These are phyloP conservation scores for Elymnias hypermnestra DNA, from an alignment of 1,140 invertebrate genomes.

Conservation along the genomic window DNA sequence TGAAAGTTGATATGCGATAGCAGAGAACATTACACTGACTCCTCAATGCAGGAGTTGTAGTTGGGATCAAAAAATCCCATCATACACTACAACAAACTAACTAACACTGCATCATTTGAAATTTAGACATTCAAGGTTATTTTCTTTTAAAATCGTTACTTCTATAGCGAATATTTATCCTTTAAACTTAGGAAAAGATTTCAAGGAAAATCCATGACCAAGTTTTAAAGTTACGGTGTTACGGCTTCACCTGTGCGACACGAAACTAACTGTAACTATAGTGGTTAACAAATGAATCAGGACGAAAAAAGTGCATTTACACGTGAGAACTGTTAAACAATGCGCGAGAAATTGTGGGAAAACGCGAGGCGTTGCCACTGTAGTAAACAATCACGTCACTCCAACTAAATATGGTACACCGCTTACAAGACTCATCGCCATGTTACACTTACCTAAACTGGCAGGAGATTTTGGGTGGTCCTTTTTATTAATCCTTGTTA, in stretches of 20 bases:
- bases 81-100: constrained; percentile 13
- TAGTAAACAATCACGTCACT: constrained; percentile 75
- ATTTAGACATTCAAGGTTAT: neutral
- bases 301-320: constrained; percentile 37
- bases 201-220: constrained; percentile 33
- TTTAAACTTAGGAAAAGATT: constrained; percentile 3
- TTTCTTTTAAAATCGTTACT: neutral
- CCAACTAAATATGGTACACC: constrained; percentile 45
- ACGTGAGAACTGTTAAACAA: constrained; percentile 64
- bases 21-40: constrained; percentile 58
- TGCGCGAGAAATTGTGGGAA: constrained; percentile 67
- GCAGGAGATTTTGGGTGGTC: constrained; percentile 21
- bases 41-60: constrained; percentile 28
- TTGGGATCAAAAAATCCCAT: constrained; percentile 25
- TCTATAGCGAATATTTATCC: neutral
- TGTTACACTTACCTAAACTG: constrained; percentile 43
- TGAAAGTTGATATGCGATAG: constrained; percentile 59
- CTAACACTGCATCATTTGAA: constrained; percentile 2
- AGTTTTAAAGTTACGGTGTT: constrained; percentile 22
- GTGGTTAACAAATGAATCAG: constrained; percentile 10
- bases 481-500: too few species aligned
- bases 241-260: neutral
- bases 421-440: constrained; percentile 18
- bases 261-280: constrained; percentile 22
- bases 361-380: constrained; percentile 72